Base-by-base conservation (phyloP, 2,797 vertebrate species). In the Liasis olivaceus region DNA sequence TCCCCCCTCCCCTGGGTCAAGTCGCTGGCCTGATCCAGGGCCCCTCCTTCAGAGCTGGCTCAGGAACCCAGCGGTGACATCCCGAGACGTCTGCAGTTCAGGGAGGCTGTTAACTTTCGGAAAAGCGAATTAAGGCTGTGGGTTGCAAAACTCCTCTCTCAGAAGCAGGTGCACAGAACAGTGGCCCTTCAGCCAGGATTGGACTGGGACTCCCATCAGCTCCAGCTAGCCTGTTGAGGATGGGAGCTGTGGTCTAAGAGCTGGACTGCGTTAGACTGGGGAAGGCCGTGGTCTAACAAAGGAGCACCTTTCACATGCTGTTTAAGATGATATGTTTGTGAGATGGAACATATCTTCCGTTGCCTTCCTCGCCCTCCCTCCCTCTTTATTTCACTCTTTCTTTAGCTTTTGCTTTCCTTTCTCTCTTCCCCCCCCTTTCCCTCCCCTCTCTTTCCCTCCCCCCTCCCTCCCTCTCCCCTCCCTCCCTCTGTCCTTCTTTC, bases 341-440 rank as follows among this genome's bases (percentile, higher is more conserved):
- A 31, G 31, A 69, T 15, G 5, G n/a, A n/a, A 6, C 13, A 20
- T 31, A 14, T 69, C 14, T 69, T 15, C 20, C 51, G 54, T 47
- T 51, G 5, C 51, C 51, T 51, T 7, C 51, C 51, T 51, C 0
- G 0, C 1, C 54, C 90, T 94, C 94, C 93, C 89, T 90, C n/a
- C 1, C 1, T 87, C 17, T 56, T 59, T 54, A 14, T 15, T 60
- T 88, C 63, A 85, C 89, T 85, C 92, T 64, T 22, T 89, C 89
- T 0, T 0, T 95, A 91, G 95, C 93, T 94, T 59, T 92, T 66
- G n/a, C n/a, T n/a, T n/a, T n/a, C n/a, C n/a, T n/a, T n/a, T n/a
- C n/a, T n/a, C n/a, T n/a, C n/a, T n/a, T n/a, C n/a, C n/a, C n/a
- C n/a, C n/a, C n/a, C n/a, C n/a, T n/a, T n/a, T n/a, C n/a, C n/a